Evolutionary conservation across 1,140 invertebrate species (phyloP).

Genomic region (Hyles vespertilio): DNA sequence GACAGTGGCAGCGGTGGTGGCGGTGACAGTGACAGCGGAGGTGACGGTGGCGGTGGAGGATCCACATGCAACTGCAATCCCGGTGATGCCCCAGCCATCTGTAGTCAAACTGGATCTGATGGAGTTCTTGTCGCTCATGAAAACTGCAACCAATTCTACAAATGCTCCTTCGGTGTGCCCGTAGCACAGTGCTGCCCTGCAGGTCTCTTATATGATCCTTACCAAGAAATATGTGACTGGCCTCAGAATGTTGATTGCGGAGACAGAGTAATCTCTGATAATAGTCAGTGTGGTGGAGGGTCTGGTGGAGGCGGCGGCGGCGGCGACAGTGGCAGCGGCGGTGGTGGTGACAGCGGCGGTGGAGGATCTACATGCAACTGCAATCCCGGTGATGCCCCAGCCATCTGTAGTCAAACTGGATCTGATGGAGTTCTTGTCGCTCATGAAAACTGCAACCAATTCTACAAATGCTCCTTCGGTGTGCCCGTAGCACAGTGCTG

Average conservation of each 20-base stretch:
- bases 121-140: slow-evolving; percentile 7
- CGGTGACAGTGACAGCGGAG: not conserved
- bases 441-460: too few species aligned
- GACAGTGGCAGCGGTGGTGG: slow-evolving; percentile 5
- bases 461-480: too few species aligned
- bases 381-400: too few species aligned
- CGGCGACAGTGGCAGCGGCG: slow-evolving; percentile 2
- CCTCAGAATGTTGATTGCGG: slow-evolving; percentile 4
- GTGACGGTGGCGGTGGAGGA: not conserved
- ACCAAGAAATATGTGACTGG: slow-evolving; percentile 6
- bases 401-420: too few species aligned
- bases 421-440: slow-evolving; percentile 2
- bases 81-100: slow-evolving; percentile 20
- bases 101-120: slow-evolving; percentile 1
- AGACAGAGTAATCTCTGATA: slow-evolving; percentile 5
- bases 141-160: slow-evolving; percentile 5
- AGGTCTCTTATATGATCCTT: slow-evolving; percentile 2
- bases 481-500: too few species aligned
- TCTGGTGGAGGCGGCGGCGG: not conserved
- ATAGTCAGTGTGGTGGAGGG: not conserved
- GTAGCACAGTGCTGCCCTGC: not conserved
- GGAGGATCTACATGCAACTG: too few species aligned
- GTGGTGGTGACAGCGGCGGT: slow-evolving; percentile 6
- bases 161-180: slow-evolving; percentile 1
- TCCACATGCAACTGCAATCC: slow-evolving; percentile 26